These are phyloP conservation scores for Scolopax bukidnonensis DNA, from an alignment of 2,797 vertebrate species.

Conservation along the genomic window DNA sequence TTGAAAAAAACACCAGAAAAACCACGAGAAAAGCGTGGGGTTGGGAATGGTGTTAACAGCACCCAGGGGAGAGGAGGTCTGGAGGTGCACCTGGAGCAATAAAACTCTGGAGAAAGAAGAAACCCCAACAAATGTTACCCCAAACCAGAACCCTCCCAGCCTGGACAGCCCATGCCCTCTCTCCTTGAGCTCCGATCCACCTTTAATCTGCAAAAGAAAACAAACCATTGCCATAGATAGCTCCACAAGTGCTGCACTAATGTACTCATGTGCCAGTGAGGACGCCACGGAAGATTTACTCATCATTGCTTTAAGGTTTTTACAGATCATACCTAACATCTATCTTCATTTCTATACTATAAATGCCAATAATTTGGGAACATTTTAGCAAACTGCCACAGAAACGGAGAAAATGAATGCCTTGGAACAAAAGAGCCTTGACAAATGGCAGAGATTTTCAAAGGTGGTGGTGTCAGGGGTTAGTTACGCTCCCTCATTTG, in stretches of 20 bases:
- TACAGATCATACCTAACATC: not conserved
- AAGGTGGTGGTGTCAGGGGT: not conserved
- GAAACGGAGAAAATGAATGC: not conserved
- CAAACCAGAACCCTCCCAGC: not conserved
- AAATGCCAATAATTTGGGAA: not conserved
- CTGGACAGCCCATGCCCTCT: accelerated
- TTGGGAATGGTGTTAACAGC: accelerated
- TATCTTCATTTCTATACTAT: not conserved
- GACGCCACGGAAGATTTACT: not conserved
- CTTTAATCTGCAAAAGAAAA: not conserved
- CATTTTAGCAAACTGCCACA: not conserved
- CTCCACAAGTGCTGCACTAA: not conserved
- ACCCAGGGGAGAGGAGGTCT: accelerated
- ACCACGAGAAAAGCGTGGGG: accelerated
- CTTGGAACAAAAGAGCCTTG: not conserved
- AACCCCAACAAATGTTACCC: not conserved
- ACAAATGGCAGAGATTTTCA: not conserved
- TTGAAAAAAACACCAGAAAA: accelerated
- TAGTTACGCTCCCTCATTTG: not conserved
- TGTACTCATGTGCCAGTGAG: not conserved
- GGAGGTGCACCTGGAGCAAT: accelerated
- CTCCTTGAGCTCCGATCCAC: not conserved
- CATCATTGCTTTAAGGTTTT: not conserved
- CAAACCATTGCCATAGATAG: not conserved
- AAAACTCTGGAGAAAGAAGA: not conserved